Evolutionary conservation across 2,797 vertebrate species (phyloP), one percentile per base, ranked within the genome.

Genomic region (Manis javanica): DNA sequence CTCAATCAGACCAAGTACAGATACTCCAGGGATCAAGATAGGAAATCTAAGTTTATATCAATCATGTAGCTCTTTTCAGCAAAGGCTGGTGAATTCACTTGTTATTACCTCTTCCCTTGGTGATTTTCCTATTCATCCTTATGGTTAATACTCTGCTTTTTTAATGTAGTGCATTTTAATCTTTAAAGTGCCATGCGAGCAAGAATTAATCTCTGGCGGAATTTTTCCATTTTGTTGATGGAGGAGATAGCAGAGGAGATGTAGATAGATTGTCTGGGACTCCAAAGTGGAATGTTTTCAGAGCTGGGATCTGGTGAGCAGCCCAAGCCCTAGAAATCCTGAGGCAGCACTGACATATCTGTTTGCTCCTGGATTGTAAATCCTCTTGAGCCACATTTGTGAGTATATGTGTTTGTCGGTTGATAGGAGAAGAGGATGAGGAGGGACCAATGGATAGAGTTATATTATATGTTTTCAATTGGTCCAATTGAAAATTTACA

Each of bases 141-240:
- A 82, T 87, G 81, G 90, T 51, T 97, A 95, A 94, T 97, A 66
- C 91, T 88, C 97, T 91, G 71, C 42, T 72, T 92, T 93, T 90
- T 95, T 79, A 18, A 57, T 83, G 87, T 96, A 37, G 7, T 87
- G 83, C 89, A 51, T 97, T 97, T 96, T 97, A 97, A 97, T 97
- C 97, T 97, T 91, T 93, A 97, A 97, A 97, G 92, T 95, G 89
- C 92, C 84, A 85, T 34, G 55, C 68, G 93, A 95, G 37, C 95
- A 94, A 96, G 91, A 96, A 97, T 96, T 97, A 97, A 97, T 97
- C 96, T 97, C 96, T 84, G 74, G 94, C 95, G 93, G 95, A 96
- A 97, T 97, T 96, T 97, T 97, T 87, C 94, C 94, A 97, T 98
- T 97, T 97, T 94, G 51, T 89, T 0, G n/a, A 96, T 97, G 92